Evolutionary conservation across 2,113 vertebrate genomes (phyloP), one percentile per base, ranked within the genome.

Genomic region (Bagarius yarrelli): DNA sequence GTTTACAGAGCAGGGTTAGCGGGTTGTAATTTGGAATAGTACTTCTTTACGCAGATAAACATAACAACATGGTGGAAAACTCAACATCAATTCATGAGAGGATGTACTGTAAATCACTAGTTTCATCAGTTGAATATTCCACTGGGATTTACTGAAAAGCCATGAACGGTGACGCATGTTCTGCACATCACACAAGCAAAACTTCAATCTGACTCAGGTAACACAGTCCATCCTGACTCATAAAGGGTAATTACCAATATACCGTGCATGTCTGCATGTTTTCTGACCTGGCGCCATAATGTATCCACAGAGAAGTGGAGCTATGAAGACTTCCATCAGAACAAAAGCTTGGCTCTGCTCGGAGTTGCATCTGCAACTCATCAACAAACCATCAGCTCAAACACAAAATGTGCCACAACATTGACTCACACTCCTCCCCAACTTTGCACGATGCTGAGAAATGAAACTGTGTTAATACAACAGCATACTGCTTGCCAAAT

Each of bases 321-420:
- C 63, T 59, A 53, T 52, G 73, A 52, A 76, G 63, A 60, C 61
- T 76, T 77, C 55, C 53, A 77, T 69, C 36, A 82, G 81, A 69
- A 82, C 73, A 82, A 82, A 76, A 59, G 73, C n/a, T 77, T 82
- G 81, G 73, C 81, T 82, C 64, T 25, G 15, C 55, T 19, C 2
- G 1, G 25, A 52, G 53, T 53, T 34, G 73, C 81, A 82, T 82
- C 81, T 82, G 81, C 27, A 82, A 69, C 36, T 57, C 73, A 82
- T 82, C 81, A 82, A 64, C 74, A 76, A 52, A 60, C 36, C 63
- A 82, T 57, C 63, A 76, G 61, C 52, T n/a, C 52, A 66, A 36
- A 82, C 36, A 67, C 60, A 76, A 36, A 82, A 76, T 76, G 81
- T 76, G 40, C 63, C 81, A 69, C 81, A 69, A 36, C 64, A 34